Conservation (phyloP, 2,113 vertebrate genomes). For the Microtus ochrogaster region DNA sequence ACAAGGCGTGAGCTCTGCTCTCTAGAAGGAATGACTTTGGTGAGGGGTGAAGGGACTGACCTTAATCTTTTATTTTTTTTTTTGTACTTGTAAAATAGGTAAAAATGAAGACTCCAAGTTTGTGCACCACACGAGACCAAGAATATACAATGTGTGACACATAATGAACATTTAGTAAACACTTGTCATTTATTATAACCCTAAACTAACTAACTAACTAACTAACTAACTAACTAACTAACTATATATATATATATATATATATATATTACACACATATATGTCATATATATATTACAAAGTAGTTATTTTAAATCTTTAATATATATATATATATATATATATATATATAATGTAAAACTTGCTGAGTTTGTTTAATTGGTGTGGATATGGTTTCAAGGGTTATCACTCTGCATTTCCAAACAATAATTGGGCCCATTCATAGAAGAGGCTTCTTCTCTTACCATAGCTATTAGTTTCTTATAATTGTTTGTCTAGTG, state of each 20-base stretch:
- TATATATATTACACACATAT: too few species aligned
- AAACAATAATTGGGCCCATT: neutral
- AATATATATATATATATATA: neutral
- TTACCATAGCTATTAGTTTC: neutral
- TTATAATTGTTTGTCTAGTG: neutral
- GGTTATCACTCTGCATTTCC: neutral
- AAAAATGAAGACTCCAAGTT: neutral
- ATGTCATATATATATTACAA: too few species aligned
- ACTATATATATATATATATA: neutral
- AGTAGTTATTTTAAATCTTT: too few species aligned
- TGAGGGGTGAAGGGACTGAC: neutral
- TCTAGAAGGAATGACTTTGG: slow-evolving; percentile 24
- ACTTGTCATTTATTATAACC: neutral
- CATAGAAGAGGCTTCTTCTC: neutral
- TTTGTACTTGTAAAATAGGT: neutral
- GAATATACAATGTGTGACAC: neutral
- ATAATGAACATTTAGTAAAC: neutral
- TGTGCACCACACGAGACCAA: neutral
- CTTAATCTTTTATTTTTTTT: neutral
- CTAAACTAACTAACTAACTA: neutral
- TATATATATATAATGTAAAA: neutral
- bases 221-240: too few species aligned
- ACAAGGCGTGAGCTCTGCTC: neutral
- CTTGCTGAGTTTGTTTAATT: neutral
- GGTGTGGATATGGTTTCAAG: neutral